phyloP scores from a whole-genome alignment of 2,113 vertebrate genomes.

The Psammodynastes pulverulentus region DNA sequence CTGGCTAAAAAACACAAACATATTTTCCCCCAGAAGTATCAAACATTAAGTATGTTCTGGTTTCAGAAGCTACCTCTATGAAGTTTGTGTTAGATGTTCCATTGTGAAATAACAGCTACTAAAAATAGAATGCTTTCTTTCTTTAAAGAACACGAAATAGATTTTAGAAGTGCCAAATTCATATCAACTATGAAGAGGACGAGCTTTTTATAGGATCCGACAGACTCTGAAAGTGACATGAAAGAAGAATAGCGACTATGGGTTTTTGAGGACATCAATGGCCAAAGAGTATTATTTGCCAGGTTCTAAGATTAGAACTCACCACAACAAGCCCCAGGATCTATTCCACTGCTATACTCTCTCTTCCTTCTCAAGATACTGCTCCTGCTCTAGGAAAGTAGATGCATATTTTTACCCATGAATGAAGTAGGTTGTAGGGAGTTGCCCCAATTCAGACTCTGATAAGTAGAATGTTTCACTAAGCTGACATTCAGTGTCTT shows the following conservation, averaged over 20 bases:
- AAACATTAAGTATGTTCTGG: background rate
- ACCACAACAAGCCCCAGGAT: background rate
- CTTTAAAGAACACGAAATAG: background rate
- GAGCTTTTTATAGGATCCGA: background rate
- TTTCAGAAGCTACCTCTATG: background rate
- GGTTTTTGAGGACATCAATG: background rate
- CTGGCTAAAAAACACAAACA: accelerated
- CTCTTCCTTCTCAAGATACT: background rate
- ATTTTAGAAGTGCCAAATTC: background rate
- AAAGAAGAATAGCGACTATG: background rate
- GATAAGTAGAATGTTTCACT: background rate
- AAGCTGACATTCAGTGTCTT: background rate
- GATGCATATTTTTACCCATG: background rate
- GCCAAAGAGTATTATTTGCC: background rate
- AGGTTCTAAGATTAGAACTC: background rate
- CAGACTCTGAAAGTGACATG: background rate
- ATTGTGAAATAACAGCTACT: background rate
- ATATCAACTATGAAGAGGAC: background rate
- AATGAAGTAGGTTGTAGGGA: background rate
- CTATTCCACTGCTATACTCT: background rate
- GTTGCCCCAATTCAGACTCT: background rate
- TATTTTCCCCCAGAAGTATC: background rate
- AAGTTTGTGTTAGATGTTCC: background rate
- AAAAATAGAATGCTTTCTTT: background rate
- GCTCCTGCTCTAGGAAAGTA: background rate